These are phyloP conservation scores for Steinernema khuongi DNA, from an alignment of 1,140 invertebrate species.

Conservation along the genomic window DNA sequence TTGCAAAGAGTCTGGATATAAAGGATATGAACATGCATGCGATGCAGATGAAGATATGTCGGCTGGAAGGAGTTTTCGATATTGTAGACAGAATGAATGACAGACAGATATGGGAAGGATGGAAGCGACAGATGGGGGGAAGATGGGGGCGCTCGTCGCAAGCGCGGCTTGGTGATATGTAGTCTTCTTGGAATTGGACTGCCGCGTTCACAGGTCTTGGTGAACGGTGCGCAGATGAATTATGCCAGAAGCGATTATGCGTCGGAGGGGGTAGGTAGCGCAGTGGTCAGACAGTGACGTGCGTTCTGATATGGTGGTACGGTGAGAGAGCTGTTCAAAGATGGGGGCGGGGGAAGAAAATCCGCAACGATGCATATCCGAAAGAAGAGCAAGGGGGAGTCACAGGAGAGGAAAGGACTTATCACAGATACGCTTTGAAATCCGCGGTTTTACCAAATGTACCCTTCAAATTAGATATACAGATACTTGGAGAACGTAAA, in stretches of 20 bases:
- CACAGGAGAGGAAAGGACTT: background rate
- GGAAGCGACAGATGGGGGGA: too few relatives aligned
- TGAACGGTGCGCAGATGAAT: background rate
- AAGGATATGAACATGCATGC: too few relatives aligned
- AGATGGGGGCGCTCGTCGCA: background rate
- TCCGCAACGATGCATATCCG: background rate
- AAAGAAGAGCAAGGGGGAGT: background rate
- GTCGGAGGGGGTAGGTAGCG: background rate
- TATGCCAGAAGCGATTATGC: background rate
- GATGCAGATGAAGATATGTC: too few relatives aligned
- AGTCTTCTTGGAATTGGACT: background rate
- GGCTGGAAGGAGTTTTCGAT: too few relatives aligned
- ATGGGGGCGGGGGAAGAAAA: background rate
- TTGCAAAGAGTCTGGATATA: too few relatives aligned
- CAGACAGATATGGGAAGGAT: too few relatives aligned
- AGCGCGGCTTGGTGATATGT: background rate
- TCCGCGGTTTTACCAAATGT: background rate
- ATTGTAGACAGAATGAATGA: too few relatives aligned
- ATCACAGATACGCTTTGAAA: constrained; percentile 13
- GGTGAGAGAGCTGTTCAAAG: background rate
- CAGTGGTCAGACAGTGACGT: background rate
- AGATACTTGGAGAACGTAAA: background rate
- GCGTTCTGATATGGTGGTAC: background rate
- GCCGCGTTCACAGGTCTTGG: background rate
- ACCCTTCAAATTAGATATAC: background rate